These are phyloP conservation scores for Adineta ricciae DNA, from an alignment of 2,888 invertebrate species.

Conservation along the genomic window DNA sequence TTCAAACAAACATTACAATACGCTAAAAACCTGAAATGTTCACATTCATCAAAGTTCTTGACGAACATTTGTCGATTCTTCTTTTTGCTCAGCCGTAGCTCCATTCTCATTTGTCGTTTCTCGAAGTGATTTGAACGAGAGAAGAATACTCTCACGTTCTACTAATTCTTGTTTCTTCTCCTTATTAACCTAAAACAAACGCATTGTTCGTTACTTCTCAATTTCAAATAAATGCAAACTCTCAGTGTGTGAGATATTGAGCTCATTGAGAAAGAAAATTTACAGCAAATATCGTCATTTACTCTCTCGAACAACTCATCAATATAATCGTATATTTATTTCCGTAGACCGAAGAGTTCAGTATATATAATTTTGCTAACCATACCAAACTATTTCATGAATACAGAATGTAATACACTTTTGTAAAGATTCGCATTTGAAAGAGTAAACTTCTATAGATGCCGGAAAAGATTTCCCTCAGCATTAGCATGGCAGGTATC, in stretches of 20 bases:
- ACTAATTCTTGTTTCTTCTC: neutral
- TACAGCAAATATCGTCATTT: too few species aligned
- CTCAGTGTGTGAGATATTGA: neutral
- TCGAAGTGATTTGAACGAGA: neutral
- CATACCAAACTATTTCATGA: neutral
- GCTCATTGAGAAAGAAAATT: neutral
- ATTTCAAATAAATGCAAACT: neutral
- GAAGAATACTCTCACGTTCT: neutral
- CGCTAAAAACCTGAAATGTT: too few species aligned
- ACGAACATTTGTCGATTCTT: neutral
- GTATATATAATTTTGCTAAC: neutral
- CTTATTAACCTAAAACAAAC: neutral
- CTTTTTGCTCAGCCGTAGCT: neutral
- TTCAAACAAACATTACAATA: too few species aligned
- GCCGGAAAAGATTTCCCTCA: neutral
- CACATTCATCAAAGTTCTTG: neutral
- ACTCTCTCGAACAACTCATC: neutral
- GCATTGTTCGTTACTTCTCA: neutral
- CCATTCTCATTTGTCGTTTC: neutral
- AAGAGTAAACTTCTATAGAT: neutral
- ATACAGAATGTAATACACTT: neutral
- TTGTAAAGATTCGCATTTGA: neutral
- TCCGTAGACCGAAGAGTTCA: neutral
- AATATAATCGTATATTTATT: neutral
- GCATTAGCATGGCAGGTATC: conserved; percentile 13